Evolutionary conservation across 2,113 vertebrate species (phyloP), one percentile per base, ranked within the genome.

Genomic region (Orientallactaga bullata): DNA sequence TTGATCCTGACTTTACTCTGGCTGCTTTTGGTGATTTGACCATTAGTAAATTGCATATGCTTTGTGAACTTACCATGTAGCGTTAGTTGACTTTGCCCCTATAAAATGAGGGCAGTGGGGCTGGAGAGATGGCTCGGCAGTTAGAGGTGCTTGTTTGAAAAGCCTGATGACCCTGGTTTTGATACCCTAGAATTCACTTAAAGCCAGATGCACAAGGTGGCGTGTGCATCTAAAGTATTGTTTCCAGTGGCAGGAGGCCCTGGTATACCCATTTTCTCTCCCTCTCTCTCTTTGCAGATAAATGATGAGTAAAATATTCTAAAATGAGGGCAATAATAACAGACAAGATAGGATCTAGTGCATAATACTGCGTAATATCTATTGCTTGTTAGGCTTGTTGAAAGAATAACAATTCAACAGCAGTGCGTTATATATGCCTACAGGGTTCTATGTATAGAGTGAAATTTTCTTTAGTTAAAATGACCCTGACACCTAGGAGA

Each of bases 381-480:
- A 18, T 51, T 92, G 5, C 71, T 94, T 66, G 24, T 91, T 94
- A 61, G 16, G 3, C 39, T 90, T 63, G 3, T 76, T 76, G 79
- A 83, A 91, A 69, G 63, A 87, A 47, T 85, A 61, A 76, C 39
- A 84, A 91, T 85, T 60, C 5, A 39, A 32, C 10, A 73, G 2
- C 73, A 73, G 60, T 42, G 15, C 76, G 8, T 73, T 80, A 55
- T 23, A 47, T 74, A 21, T 60, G 16, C 66, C 23, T 88, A 83
- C 92, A 20, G n/a, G 88, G 85, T 89, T 88, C 35, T 10, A 65
- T 86, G 32, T 51, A 60, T 77, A 85, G 32, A 94, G 61, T 69
- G 21, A 93, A 79, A 76, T 1, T 58, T 35, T 88, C 51, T 89
- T 2, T 90, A 17, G 87, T 35, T 86, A 63, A 93, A 87, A 60